Evolutionary conservation across 2,888 invertebrate genomes (phyloP).

Genomic region (Cryptocheilus praepositus): DNA sequence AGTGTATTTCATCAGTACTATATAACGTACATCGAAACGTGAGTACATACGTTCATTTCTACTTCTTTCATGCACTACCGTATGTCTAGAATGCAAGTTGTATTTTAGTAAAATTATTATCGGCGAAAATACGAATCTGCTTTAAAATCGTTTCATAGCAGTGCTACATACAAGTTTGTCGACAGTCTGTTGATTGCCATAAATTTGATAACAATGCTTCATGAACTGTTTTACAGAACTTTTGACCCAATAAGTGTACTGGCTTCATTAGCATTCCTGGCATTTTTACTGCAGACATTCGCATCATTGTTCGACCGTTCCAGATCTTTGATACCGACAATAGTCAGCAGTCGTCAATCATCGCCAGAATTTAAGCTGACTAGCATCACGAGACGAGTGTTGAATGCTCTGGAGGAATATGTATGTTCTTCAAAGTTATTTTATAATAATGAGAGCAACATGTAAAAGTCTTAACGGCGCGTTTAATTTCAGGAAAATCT

Average conservation of each 20-base stretch:
- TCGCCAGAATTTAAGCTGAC: slow-evolving; percentile 37
- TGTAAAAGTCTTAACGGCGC: background rate
- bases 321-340: slow-evolving; percentile 66
- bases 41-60: background rate
- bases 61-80: background rate
- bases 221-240: slow-evolving; percentile 54
- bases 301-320: slow-evolving; percentile 68
- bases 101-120: background rate
- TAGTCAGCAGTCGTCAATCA: slow-evolving; percentile 58
- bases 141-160: slow-evolving; percentile 3
- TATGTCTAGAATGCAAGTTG: background rate
- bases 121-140: background rate
- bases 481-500: slow-evolving; percentile 39
- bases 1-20: slow-evolving; percentile 38
- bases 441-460: background rate
- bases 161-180: background rate
- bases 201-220: background rate
- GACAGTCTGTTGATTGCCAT: background rate
- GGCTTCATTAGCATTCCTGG: slow-evolving; percentile 72
- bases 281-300: slow-evolving; percentile 73
- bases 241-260: slow-evolving; percentile 73
- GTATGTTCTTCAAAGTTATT: slow-evolving; percentile 53
- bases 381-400: slow-evolving; percentile 54
- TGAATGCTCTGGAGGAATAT: slow-evolving; percentile 67
- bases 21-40: background rate